Base-by-base conservation (phyloP, 2,888 invertebrate genomes). In the Ochlodes sylvanus region DNA sequence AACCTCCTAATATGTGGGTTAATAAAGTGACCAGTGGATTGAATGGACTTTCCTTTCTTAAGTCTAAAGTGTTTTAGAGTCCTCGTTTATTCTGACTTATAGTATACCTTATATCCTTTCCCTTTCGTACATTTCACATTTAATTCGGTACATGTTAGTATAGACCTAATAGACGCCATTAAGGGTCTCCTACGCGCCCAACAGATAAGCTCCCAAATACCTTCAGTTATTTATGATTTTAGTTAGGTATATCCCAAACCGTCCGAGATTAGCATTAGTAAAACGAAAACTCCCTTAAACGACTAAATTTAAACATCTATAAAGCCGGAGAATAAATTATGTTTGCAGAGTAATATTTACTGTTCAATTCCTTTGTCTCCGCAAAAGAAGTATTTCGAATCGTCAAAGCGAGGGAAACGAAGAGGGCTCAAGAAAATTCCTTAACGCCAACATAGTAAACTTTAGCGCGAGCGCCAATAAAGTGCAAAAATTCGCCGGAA, bases 381-480 rank as follows among this genome's bases (percentile, higher is more conserved):
- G 61, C 34, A 38, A 50, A 60, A 61, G 60, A 67, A 67, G 67
- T 61, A 55, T 67, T 64, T 47, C 61, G 67, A 61, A 67, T 67
- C 60, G 67, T 67, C 67, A 67, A 67, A 61, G 61, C n/a, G 42
- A 68, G 38, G 56, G 17, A 57, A 62, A 50, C 34, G 68, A 50
- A 65, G 61, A 62, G 56, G 67, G 67, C 55, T 68, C 41, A 63
- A 63, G 68, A 63, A 63, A 68, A 68, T 63, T 68, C 68, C 68
- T 68, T 68, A 57, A 62, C 67, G 78, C 77, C 76, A 71, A 70
- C 74, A 74, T 70, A 55, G 76, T 79, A 81, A 79, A 79, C 76
- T 77, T 79, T 74, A 76, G 77, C 77, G 77, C 77, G 75, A 81
- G 80, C 79, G 79, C 75, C 79, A 82, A 83, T 82, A 84, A 81